Percentiles rank a stretch among this genome's conserved stretches.
Conservation (phyloP, 53 echinoderm and acorn worm species). For the Mesocentrotus franciscanus region DNA sequence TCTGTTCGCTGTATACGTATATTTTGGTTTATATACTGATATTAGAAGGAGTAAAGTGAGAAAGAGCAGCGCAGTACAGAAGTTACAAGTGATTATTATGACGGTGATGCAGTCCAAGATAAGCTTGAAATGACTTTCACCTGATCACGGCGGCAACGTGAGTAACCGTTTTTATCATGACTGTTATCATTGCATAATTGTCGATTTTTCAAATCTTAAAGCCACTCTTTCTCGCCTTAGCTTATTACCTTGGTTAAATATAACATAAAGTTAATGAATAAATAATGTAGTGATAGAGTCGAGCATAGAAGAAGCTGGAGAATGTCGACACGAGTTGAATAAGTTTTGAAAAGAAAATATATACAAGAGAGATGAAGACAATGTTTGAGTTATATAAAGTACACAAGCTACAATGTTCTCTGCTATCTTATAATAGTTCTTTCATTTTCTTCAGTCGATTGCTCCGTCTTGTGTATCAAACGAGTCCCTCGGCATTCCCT, state of each 20-base stretch:
- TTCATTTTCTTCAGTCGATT: not conserved
- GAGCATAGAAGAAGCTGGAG: not conserved
- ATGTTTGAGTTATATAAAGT: not conserved
- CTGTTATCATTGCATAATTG: not conserved
- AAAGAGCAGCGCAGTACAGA: too few relatives aligned
- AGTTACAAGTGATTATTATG: too few relatives aligned
- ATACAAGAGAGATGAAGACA: not conserved
- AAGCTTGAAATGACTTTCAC: not conserved
- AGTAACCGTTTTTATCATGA: not conserved
- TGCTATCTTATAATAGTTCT: slow-evolving; percentile 4
- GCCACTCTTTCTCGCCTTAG: not conserved
- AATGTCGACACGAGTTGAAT: not conserved
- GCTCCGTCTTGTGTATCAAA: slow-evolving; percentile 10
- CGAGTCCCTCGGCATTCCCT: not conserved
- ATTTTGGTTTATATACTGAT: too few relatives aligned
- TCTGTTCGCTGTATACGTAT: too few relatives aligned
- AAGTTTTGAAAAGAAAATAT: not conserved
- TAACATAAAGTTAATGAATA: not conserved
- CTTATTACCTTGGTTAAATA: not conserved
- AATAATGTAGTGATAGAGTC: not conserved
- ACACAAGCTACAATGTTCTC: slow-evolving; percentile 2
- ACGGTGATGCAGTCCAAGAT: too few relatives aligned
- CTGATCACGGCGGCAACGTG: not conserved
- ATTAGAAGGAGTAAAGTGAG: too few relatives aligned
- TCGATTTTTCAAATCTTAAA: not conserved